A percentile compares a stretch with the other conserved stretches of the same genome.
phyloP scores from a whole-genome alignment of 2,797 vertebrate genomes.

The Erethizon dorsatum region DNA sequence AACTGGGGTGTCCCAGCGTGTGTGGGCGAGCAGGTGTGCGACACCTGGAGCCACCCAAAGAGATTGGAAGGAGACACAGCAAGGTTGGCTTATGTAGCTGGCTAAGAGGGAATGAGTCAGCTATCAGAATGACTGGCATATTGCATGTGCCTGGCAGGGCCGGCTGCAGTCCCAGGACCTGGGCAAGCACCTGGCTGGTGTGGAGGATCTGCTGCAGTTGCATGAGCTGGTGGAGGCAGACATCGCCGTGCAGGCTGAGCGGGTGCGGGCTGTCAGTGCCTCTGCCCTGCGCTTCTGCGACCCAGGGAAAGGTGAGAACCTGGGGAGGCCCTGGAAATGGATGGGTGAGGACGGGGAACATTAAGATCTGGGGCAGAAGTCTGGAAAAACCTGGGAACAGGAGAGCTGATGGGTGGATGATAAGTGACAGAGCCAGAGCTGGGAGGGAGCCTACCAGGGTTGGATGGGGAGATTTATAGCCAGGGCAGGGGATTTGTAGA shows the following conservation, averaged over 20 bases:
- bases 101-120: rapidly evolving
- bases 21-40: not conserved
- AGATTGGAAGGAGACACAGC: not conserved
- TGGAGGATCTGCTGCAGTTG: constrained; percentile 96
- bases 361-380: not conserved
- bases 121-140: rapidly evolving
- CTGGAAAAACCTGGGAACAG: not conserved
- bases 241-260: constrained; percentile 95
- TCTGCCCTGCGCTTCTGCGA: constrained; percentile 93
- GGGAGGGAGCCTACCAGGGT: not conserved
- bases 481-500: not conserved
- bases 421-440: not conserved
- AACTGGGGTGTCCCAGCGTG: not conserved
- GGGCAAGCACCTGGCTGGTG: constrained; percentile 96
- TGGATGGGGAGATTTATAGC: not conserved
- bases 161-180: constrained; percentile 96
- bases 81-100: not conserved
- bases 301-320: constrained; percentile 90
- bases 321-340: too few species aligned
- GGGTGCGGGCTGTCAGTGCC: constrained; percentile 93
- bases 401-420: not conserved
- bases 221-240: constrained; percentile 97
- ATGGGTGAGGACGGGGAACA: not conserved
- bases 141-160: constrained; percentile 87
- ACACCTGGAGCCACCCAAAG: not conserved